Base-by-base conservation (phyloP, 30 jellyfish, hydroid and myxozoan genomes). In the Sanderia malayensis region DNA sequence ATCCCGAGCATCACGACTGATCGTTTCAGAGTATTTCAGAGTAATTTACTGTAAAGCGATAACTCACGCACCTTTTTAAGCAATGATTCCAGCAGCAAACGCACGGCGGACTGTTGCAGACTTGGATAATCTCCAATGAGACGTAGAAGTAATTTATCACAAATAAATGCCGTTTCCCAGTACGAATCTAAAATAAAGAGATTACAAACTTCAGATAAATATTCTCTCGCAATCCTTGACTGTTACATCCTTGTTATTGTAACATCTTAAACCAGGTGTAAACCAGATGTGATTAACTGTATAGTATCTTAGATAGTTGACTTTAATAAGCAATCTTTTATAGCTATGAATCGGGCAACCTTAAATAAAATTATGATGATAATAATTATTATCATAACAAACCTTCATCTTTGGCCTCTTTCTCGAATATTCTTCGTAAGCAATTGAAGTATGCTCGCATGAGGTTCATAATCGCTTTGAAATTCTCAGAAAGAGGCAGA, bases 101-200 rank as follows among this genome's bases (percentile, higher is more conserved):
- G 57, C 20, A 82, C 18, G 11, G 70, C 86, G 31, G 67, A 32
- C 8, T 72, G 94, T 61, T 82, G 94, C 18, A 82, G 46, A 17
- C 25, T 71, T 13, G 25, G 26, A 49, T 72, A 15, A 31, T 32
- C 52, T 32, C 64, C 64, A 55, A 44, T 49, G 1, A 70, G 55
- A 6, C 27, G 58, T 4, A 70, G 19, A n/a, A 70, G 70, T 29
- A 66, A 26, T 26, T 66, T 66, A 8, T 66, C 79, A 20, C 79
- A 0, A 0, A 66, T 7, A 17, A 9, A 17, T 32, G 37, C 44
- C 10, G 19, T 66, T 19, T 66, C 64, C 79, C 79, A 66, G 18
- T 19, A 4, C 27, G 53, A 32, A 26, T 66, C 79, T 66, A 41
- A 18, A 33, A 28, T 18, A 63, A 27, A 66, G 24, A n/a, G n/a